These are phyloP conservation scores for Aspidapion aeneum DNA, from an alignment of 2,888 invertebrate species.

Conservation along the genomic window DNA sequence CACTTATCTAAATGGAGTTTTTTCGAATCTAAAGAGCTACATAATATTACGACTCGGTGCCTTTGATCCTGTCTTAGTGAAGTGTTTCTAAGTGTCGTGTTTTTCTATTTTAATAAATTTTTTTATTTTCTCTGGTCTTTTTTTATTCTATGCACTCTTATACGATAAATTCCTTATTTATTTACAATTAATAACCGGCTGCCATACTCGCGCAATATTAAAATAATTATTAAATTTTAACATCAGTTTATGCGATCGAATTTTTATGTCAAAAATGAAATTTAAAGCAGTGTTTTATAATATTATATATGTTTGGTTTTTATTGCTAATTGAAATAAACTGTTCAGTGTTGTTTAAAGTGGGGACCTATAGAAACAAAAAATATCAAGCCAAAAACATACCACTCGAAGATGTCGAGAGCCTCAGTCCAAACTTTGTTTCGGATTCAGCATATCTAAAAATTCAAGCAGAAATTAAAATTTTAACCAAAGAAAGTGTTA, in stretches of 20 bases:
- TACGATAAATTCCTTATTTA: not conserved
- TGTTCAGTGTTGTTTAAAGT: constrained; percentile 16
- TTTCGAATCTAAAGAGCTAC: no score
- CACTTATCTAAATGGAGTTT: no score
- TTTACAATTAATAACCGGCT: not conserved
- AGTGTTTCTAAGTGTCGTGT: no score
- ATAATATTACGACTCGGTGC: no score
- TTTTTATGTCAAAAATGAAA: no score
- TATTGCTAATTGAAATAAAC: not conserved
- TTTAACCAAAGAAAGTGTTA: constrained; percentile 25
- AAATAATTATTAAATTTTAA: not conserved
- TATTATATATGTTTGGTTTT: no score
- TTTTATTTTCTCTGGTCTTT: no score
- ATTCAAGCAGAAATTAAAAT: constrained; percentile 24
- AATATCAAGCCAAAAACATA: constrained; percentile 21
- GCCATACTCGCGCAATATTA: not conserved
- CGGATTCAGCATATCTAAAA: constrained; percentile 22
- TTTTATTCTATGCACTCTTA: not conserved
- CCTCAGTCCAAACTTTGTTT: constrained; percentile 10
- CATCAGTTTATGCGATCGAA: no score
- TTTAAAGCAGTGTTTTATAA: no score
- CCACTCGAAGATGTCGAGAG: constrained; percentile 19
- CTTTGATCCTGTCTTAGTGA: no score
- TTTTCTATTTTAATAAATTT: no score
- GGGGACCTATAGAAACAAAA: constrained; percentile 26